Evolutionary conservation across 2,888 invertebrate species (phyloP), one percentile per base, ranked within the genome.

Genomic region (Papilio demoleus): DNA sequence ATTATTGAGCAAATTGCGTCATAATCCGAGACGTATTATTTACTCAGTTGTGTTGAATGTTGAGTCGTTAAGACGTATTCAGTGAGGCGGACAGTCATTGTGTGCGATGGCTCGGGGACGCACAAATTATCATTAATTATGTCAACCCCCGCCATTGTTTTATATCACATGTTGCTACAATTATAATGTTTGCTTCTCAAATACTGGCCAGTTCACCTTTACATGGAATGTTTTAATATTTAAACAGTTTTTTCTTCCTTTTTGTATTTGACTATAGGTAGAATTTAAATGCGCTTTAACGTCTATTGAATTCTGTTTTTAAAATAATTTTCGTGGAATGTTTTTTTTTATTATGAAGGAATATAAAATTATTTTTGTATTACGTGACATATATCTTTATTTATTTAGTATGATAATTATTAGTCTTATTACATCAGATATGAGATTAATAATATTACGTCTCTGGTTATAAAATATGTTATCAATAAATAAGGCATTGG

Each of bases 51-150:
- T 75, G 60, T 11, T 11, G 4, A 50, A 64, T 19, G 70, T 19
- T 70, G 68, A 73, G 68, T 83, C 79, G 73, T 87, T 83, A 84
- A 66, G 70, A 67, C 70, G 72, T 75, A 82, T 83, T 86, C 85
- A 87, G 58, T 82, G 83, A 73, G 63, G 69, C 71, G 70, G 82
- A 83, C 77, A 68, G 27, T 62, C 75, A 75, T 74, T 65, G 68
- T 17, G 61, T 74, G 76, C 50, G 79, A 72, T 77, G 78, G 75
- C 70, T 75, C 68, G 81, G 80, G 83, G 82, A 78, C 68, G 73
- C 63, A 72, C 63, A 58, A 63, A 78, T 83, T 83, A 82, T 83
- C 83, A 70, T 56, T 76, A 79, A 85, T 84, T 69, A 24, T 38
- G 14, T 59, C 47, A 56, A 2, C n/a, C 53, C 53, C 9, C 38